phyloP scores from a whole-genome alignment of 1,140 invertebrate genomes.

The Conus betulinus region DNA sequence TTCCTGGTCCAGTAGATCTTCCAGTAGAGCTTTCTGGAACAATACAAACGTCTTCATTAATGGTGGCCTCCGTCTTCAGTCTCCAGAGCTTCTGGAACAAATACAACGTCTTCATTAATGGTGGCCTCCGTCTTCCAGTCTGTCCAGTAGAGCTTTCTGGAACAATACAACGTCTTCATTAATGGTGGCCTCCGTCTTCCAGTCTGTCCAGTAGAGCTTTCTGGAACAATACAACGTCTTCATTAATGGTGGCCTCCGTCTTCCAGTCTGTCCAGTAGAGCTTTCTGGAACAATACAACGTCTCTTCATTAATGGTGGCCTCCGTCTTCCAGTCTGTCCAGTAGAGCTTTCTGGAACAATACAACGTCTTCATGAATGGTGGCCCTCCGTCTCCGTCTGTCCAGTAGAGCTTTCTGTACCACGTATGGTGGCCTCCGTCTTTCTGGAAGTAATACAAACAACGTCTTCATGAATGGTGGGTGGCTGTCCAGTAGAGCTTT shows the following conservation, averaged over 20 bases:
- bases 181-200: background rate
- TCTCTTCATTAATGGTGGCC: conserved; percentile 59
- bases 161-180: too few relatives aligned
- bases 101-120: too few relatives aligned
- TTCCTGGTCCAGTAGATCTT: too few relatives aligned
- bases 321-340: background rate
- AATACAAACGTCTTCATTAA: too few relatives aligned
- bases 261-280: conserved; percentile 89
- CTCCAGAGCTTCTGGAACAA: background rate
- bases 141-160: background rate
- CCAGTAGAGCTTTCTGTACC: too few relatives aligned
- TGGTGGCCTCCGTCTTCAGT: background rate
- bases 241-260: background rate
- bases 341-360: conserved; percentile 78
- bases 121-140: background rate
- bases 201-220: background rate
- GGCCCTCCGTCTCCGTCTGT: too few relatives aligned
- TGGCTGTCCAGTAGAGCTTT: too few relatives aligned
- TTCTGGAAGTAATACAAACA: too few relatives aligned
- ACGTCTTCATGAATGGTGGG: too few relatives aligned
- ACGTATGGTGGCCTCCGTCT: too few relatives aligned
- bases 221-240: background rate
- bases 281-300: conserved; percentile 56
- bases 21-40: too few relatives aligned
- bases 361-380: conserved; percentile 95